Evolutionary conservation across 2,888 invertebrate genomes (phyloP), one percentile per base, ranked within the genome.

Genomic region (Machimus atricapillus): DNA sequence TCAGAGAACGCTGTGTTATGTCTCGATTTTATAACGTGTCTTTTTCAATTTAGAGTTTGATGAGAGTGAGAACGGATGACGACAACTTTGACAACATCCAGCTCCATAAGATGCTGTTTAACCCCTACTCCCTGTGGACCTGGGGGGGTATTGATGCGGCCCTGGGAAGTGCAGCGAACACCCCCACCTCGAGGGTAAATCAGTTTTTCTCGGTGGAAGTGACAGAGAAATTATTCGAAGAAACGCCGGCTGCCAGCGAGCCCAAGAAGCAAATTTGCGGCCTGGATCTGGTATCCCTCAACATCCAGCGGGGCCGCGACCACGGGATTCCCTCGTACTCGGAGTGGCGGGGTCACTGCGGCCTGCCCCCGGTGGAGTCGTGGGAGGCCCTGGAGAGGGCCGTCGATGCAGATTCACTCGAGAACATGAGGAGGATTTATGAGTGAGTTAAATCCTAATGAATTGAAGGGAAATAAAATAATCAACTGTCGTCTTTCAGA

Each of bases 221-320:
- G 31, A 92, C 93, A 0, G 91, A 93, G 87, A 93, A 91, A 87
- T 90, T 93, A 0, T 93, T 93, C 78, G 90, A 91, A 86, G 90
- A 43, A 4, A 40, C 37, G 6, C 52, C 74, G 16, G n/a, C 31
- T 43, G 66, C 0, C 19, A 34, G 27, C 73, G 46, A 23, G 12
- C 52, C 56, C 16, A 9, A 9, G 31, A 91, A 93, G 0, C 12
- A 31, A 31, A 93, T 94, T 0, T 96, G 95, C 89, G 97, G 97
- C 0, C 93, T 97, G 87, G 98, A 98, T 93, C 93, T 98, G 90
- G 97, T 97, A 0, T 96, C 97, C 0, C 93, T 97, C 88, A 97
- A 98, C 92, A 97, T 98, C 90, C 97, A 98, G 92, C 94, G 97
- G 52, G 97, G 97, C 0, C 93, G 98, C 0, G 98, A 98, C 93